phyloP scores from a whole-genome alignment of 2,797 vertebrate genomes.

The Falco columbarius region DNA sequence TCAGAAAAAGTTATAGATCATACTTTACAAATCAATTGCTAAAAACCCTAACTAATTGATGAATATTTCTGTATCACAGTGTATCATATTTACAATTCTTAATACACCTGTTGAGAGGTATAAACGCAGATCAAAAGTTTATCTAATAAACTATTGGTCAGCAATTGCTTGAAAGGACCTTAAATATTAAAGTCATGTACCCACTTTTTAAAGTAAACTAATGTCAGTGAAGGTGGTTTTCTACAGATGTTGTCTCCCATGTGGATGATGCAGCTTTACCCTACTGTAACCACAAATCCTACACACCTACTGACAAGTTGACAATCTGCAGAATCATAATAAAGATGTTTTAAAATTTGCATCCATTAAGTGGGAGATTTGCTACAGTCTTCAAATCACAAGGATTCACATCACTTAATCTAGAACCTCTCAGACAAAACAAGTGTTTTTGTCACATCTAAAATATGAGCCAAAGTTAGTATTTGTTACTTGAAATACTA shows the following conservation, averaged over 20 bases:
- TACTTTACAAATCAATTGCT: not conserved
- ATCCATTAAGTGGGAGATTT: not conserved
- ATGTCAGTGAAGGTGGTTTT: not conserved
- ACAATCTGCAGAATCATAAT: not conserved
- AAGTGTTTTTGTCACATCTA: not conserved
- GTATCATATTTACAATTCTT: not conserved
- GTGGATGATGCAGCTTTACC: not conserved
- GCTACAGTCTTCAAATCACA: not conserved
- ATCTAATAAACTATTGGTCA: not conserved
- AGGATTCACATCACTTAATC: not conserved
- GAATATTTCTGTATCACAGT: not conserved
- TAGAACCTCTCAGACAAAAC: not conserved
- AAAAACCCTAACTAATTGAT: not conserved
- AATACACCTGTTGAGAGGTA: not conserved
- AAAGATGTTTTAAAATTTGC: not conserved
- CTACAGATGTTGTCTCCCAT: not conserved
- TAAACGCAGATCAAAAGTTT: not conserved
- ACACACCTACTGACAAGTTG: not conserved
- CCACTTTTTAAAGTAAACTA: not conserved
- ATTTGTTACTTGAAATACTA: not conserved
- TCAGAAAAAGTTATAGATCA: not conserved
- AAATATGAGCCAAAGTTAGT: not conserved
- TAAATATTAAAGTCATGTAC: not conserved
- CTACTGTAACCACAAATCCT: not conserved
- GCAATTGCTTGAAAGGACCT: not conserved